Evolutionary conservation across 2,797 vertebrate species (phyloP), one percentile per base, ranked within the genome.

Genomic region (Melanotaenia pygmaea): DNA sequence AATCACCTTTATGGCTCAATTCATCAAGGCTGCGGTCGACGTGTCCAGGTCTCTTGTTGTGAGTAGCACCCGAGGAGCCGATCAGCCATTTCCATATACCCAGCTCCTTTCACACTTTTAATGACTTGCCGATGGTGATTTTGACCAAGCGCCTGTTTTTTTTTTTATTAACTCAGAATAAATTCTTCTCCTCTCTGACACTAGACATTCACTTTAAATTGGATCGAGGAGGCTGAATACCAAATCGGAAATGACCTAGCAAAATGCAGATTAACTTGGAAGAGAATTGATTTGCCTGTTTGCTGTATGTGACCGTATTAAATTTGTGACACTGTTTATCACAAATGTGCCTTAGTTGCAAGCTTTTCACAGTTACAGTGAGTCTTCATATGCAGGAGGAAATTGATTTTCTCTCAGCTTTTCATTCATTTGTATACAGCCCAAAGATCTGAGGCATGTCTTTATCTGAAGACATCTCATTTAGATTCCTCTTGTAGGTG

Each of bases 1-100:
- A 91, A 91, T 91, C 90, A 86, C 88, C 90, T 90, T 92, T 87
- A 89, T 89, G 88, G 84, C 83, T 91, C 88, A 85, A 89, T 93
- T 92, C 89, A 92, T 93, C 86, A 92, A 87, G 73, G 78, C 80
- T 64, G 16, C 26, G 53, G 83, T 80, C 77, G 80, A 75, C 85
- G 59, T 87, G 89, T 85, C 88, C 89, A 67, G 86, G 80, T 86
- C 85, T 91, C 87, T 86, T 75, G 83, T 89, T 83, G 82, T 83
- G 87, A 90, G 85, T 61, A 87, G 86, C 86, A 85, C 89, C 91
- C 53, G 64, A 86, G 86, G 88, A 92, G 86, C 79, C 57, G 64
- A 85, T 84, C 88, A 88, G 80, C 67, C 87, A 84, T 89, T 87
- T 91, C 86, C 78, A 83, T 82, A 72, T 82, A 72, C 34, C 74